Percentiles rank a stretch among this genome's conserved stretches.
Conservation (phyloP, 2,888 invertebrate genomes). For the Cataglyphis cursor region DNA sequence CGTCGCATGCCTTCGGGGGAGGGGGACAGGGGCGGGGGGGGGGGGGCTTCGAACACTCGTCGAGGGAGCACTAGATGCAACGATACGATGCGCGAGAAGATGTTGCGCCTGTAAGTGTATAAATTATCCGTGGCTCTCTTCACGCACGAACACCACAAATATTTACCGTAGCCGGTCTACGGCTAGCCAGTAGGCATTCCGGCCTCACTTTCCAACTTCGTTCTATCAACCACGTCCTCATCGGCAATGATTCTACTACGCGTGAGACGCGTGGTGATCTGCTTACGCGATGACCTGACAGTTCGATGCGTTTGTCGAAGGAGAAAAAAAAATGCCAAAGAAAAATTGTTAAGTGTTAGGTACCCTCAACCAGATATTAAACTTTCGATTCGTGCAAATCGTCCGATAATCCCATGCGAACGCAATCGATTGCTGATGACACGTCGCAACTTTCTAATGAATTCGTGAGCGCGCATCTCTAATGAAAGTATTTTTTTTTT, state of each 20-base stretch:
- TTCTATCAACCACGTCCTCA: conserved; percentile 42
- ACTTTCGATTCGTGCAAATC: background rate
- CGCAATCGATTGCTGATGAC: conserved; percentile 34
- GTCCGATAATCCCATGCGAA: conserved; percentile 10
- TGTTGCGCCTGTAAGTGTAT: conserved; percentile 66
- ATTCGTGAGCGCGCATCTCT: background rate
- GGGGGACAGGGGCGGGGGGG: conserved; percentile 1
- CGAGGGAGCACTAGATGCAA: conserved; percentile 55
- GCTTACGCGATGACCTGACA: conserved; percentile 45
- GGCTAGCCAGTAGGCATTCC: conserved; percentile 43
- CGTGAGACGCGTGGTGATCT: background rate
- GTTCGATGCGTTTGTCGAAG: background rate
- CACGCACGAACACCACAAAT: conserved; percentile 68
- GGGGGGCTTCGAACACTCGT: conserved; percentile 16
- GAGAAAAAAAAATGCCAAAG: background rate
- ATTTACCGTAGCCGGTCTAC: conserved; percentile 62
- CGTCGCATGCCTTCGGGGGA: conserved; percentile 52
- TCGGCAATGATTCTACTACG: conserved; percentile 54
- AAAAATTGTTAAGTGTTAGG: background rate
- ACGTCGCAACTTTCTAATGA: conserved; percentile 23
- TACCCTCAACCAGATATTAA: background rate
- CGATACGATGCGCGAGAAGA: conserved; percentile 54
- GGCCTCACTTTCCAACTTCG: conserved; percentile 23
- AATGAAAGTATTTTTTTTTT: background rate
- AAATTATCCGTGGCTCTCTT: conserved; percentile 68